Base-by-base conservation (phyloP, 2,888 invertebrate species). In the Ryuthela nishihirai region DNA sequence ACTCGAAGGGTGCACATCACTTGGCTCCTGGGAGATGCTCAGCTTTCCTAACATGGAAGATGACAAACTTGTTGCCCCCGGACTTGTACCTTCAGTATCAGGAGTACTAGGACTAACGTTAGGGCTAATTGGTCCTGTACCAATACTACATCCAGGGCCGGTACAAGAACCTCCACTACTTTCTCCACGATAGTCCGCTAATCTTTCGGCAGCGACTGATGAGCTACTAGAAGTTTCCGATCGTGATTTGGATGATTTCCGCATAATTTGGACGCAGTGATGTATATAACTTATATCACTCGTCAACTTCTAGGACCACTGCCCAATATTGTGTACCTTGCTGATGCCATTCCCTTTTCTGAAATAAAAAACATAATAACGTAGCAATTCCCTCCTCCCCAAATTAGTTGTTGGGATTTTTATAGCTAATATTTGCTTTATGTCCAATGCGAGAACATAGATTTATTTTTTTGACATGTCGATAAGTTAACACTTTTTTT, bases 61-160 rank as follows among this genome's bases (percentile, higher is more conserved):
- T 34, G 45, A 34, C 17, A 26, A 4, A 15, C 10, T 26, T 34
- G 34, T 15, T 17, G 36, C 25, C 32, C 24, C 36, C n/a, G n/a
- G n/a, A 25, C 24, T 24, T 12, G 18, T 32, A 34, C 45, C 41
- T 43, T 61, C 64, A 21, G 54, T 36, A 25, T 65, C 65, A 17
- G 65, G 52, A 15, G 64, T 54, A 54, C 46, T 64, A 46, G 65
- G 65, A 63, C 65, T 65, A 48, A 55, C 43, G 32, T 60, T 52
- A 53, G 62, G 64, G 49, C 64, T 63, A 49, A 35, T 20, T 17
- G 44, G 23, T 23, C 45, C 54, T 15, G 42, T 17, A 18, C 36
- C 41, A 34, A 35, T 25, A 39, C 29, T 43, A 24, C 20, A 20
- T 9, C 24, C 45, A 17, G 48, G 38, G 29, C 36, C 43, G 38